Evolutionary conservation across 2,888 invertebrate species (phyloP), one percentile per base, ranked within the genome.

Genomic region (Aleiodes alternator): DNA sequence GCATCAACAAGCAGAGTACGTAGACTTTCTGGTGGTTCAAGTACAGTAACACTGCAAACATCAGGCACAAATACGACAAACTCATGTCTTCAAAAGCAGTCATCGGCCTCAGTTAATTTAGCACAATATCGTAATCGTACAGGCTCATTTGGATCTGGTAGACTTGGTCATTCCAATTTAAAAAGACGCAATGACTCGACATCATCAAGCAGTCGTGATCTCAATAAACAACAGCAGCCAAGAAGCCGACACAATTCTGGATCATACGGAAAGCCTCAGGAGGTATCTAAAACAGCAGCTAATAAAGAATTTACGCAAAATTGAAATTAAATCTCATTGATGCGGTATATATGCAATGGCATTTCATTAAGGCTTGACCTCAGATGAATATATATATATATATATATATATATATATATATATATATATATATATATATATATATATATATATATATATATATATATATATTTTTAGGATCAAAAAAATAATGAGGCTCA

Each of bases 11-110:
- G 82, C 70, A 84, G 89, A 31, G 84, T 89, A 7, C 87, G 89
- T n/a, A 84, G 89, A 66, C 72, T 90, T 4, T 90, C 90, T 0
- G 89, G 90, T 38, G 88, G 89, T 53, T 86, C 89, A 1, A 87
- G 87, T 71, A 83, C 85, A 38, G 86, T 87, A 5, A 84, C 87
- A 76, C 79, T 87, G 76, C 84, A 86, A 71, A 80, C 83, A 38
- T 56, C 56, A 16, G 56, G 73, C n/a, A 23, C 72, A 29, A 72
- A 51, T 56, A 78, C 79, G 48, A 3, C 9, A 9, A 43, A 43
- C 9, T 9, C 43, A 7, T 5, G 43, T 0, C 68, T 80, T 14
- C 85, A 86, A 43, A 87, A 85, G 53, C 72, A 78, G 6, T 84
- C 84, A 29, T 77, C 83, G 29, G 84, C 84, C 48, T 80, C 83